These are phyloP conservation scores for Rutpela maculata DNA, from an alignment of 2,888 invertebrate genomes.

Conservation along the genomic window DNA sequence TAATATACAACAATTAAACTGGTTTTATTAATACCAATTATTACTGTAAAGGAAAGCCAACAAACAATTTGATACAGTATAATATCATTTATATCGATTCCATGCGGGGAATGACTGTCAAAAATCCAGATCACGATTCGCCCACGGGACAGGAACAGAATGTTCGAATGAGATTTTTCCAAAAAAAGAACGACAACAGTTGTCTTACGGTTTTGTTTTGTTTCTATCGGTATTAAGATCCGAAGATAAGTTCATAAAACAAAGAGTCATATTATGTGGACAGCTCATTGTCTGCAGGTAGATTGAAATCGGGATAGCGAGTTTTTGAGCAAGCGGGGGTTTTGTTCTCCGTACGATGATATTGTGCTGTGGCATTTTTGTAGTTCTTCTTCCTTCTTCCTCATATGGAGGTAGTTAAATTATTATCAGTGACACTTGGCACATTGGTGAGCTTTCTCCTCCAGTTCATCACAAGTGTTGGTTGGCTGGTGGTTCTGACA, in stretches of 20 bases:
- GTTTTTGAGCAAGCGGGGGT: neutral
- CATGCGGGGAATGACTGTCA: neutral
- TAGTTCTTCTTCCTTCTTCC: neutral
- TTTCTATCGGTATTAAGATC: neutral
- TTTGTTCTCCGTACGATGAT: neutral
- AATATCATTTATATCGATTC: neutral
- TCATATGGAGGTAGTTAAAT: neutral
- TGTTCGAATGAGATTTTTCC: neutral
- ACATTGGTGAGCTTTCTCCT: too few relatives aligned
- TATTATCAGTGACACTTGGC: too few relatives aligned
- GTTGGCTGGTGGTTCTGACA: too few relatives aligned
- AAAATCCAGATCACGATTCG: conserved; percentile 1
- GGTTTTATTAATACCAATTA: neutral
- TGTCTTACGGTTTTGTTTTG: neutral
- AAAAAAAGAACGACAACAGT: neutral
- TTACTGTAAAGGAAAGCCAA: neutral
- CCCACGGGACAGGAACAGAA: conserved; percentile 13
- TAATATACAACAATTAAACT: conserved; percentile 7
- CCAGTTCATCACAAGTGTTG: too few relatives aligned
- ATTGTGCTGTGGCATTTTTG: neutral
- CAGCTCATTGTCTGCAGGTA: neutral
- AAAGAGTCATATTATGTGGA: neutral
- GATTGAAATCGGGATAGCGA: neutral
- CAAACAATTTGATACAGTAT: neutral
- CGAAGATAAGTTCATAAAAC: neutral